Base-by-base conservation (phyloP, 2,797 vertebrate species). In the Fratercula arctica region DNA sequence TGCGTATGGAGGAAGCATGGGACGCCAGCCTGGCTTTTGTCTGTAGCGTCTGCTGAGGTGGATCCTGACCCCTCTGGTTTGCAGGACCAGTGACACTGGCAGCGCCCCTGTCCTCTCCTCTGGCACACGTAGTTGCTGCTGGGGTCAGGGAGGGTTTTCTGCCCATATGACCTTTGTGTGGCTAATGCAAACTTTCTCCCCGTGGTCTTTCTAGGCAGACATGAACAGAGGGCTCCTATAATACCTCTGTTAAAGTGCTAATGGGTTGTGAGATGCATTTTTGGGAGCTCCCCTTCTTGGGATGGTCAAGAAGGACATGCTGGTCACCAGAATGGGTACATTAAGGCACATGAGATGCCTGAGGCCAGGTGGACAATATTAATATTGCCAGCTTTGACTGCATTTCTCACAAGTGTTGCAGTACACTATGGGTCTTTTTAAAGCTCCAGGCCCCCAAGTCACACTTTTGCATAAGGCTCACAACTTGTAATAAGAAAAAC, bases 301-400 rank as follows among this genome's bases (percentile, higher is more conserved):
- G 13, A 48, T 46, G 48, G 43, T 50, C 39, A 74, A 37, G 37
- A 84, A 77, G 59, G 67, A 75, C 1, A 3, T 13, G 10, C 24
- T 53, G 35, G 70, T 67, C 70, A 60, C 82, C 4, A 5, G 29
- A 43, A 24, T 6, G 19, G 33, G 11, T 53, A 19, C 14, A 8
- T 75, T 46, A 56, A 66, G 59, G 51, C 57, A 2, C 0, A 4
- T 6, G 29, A 79, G 46, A 43, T 33, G 33, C 12, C 23, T 60
- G 64, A 17, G 29, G 18, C 24, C 16, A 50, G 16, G 35, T 6
- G 31, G 13, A 29, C 13, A 24, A 4, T 15, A 16, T 64, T 43
- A 25, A 16, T 11, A 10, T 35, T 80, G 35, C 23, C 67, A 45
- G 0, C 12, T 63, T 74, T 80, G 24, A 23, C 28, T 0, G 0